Percentiles rank a stretch among this genome's conserved stretches.
Conservation (phyloP, 2,888 invertebrate genomes). For the Mactromeris polynyma region DNA sequence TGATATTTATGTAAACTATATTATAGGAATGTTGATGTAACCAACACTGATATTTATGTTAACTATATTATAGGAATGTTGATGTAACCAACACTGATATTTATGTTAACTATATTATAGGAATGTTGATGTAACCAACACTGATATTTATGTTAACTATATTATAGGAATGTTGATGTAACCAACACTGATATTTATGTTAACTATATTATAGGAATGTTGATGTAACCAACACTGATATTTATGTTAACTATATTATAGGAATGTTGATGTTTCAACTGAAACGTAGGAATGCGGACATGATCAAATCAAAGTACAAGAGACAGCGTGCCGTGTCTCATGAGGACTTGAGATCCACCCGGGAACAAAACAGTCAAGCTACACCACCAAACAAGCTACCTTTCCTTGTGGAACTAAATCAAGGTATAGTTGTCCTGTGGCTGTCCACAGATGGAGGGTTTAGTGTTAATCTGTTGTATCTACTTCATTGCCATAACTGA, state of each 20-base stretch:
- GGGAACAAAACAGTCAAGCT: slow-evolving; percentile 70
- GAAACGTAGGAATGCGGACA: slow-evolving; percentile 95
- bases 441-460: not conserved
- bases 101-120: slow-evolving; percentile 88
- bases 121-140: slow-evolving; percentile 88
- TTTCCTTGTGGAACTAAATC: slow-evolving; percentile 93
- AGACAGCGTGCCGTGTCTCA: slow-evolving; percentile 79
- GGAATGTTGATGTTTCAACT: slow-evolving; percentile 99
- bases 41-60: too few species aligned
- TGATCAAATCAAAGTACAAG: slow-evolving; percentile 90
- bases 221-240: not conserved
- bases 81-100: too few species aligned
- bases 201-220: too few species aligned
- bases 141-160: not conserved
- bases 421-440: slow-evolving; percentile 73
- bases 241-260: slow-evolving; percentile 53
- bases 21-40: slow-evolving; percentile 96
- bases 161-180: not conserved
- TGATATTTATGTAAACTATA: too few species aligned
- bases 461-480: not conserved
- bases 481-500: not conserved
- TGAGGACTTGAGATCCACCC: slow-evolving; percentile 78
- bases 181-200: not conserved
- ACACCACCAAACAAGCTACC: slow-evolving; percentile 88
- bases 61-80: slow-evolving; percentile 92